Base-by-base conservation (phyloP, 92 coral and sea anemone species). In the Umimayanthus chanpuru region DNA sequence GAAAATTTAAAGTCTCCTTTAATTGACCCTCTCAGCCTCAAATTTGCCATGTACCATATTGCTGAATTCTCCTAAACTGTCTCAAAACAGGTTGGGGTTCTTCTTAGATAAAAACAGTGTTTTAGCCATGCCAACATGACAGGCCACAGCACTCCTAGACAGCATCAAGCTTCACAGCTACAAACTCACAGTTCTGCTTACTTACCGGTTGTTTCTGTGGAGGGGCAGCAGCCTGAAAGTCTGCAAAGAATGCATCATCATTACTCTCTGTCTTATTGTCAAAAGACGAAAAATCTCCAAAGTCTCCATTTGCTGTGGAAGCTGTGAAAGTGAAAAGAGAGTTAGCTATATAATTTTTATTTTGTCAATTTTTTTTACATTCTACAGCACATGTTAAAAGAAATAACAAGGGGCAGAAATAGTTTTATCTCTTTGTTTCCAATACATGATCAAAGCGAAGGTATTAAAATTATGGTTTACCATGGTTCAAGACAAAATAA, bases 211-310 rank as follows among this genome's bases (percentile, higher is more conserved):
- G 91, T 21, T 80, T 89, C 11, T 77, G 92, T 4, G 73, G 21
- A 39, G 61, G 76, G 30, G 92, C 72, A 39, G 90, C 87, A 61
- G 88, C 55, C 70, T 92, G 90, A 81, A 92, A 92, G 15, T 83
- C 92, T 50, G 89, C 88, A 73, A 92, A 92, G 68, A 92, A 80
- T 74, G 89, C 80, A 76, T 93, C 96, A 68, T 93, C 96, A 58
- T 90, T 86, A 58, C 89, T 81, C 86, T 91, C 94, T 41, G 89
- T 77, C 21, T 93, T 71, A 6, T 88, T 88, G 43, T 89, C 89
- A 76, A 96, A 96, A 9, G 96, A 89, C 43, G 98, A 92, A 90
- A 96, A 97, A 76, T 97, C 99, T 61, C 97, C 98, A 91, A 97
- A 97, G 83, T 92, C 99, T 55, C 92, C 98, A 76, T 84, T 93